phyloP scores from a whole-genome alignment of 2,113 vertebrate species.

The Ceyx cyanopectus region DNA sequence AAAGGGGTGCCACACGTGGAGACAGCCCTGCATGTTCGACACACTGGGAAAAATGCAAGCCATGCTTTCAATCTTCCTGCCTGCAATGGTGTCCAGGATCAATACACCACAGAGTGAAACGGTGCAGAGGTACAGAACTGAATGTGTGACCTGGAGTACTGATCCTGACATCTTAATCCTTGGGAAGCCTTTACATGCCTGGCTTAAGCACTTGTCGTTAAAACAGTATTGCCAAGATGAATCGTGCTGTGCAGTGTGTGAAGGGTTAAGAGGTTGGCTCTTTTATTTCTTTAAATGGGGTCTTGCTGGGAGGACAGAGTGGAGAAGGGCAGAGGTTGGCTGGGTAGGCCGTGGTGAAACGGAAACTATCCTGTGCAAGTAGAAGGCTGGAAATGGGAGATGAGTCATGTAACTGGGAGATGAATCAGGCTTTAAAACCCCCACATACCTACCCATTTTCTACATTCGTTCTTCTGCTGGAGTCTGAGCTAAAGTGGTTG shows the following conservation, averaged over 20 bases:
- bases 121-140: background rate
- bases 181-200: background rate
- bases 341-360: background rate
- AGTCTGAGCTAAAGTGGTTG: background rate
- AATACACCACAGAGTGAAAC: constrained; percentile 77
- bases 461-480: background rate
- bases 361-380: background rate
- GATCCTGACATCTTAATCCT: constrained; percentile 1
- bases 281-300: background rate
- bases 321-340: background rate
- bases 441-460: background rate
- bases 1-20: background rate
- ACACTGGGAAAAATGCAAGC: constrained; percentile 72
- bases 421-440: background rate
- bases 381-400: background rate
- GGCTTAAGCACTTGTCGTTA: background rate
- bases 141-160: background rate
- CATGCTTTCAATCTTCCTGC: constrained; percentile 70
- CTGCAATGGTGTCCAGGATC: constrained; percentile 84
- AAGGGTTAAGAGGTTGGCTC: background rate
- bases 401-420: background rate
- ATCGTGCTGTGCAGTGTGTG: background rate
- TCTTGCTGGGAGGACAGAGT: background rate
- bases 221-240: background rate
- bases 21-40: constrained; percentile 19